Evolutionary conservation across 2,113 vertebrate genomes (phyloP).

Genomic region (Archilochus colubris): DNA sequence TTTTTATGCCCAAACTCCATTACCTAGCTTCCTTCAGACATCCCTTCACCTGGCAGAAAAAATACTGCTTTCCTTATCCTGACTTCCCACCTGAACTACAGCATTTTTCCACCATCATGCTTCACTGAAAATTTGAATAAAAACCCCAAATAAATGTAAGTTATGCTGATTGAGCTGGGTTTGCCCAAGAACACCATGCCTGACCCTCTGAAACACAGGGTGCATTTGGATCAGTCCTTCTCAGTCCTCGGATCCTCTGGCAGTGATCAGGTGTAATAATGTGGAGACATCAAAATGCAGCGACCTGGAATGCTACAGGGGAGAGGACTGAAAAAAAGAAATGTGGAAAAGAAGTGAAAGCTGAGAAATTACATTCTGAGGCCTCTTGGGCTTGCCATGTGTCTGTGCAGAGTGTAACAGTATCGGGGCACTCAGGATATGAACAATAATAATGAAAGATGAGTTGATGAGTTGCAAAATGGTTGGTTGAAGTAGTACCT

Average conservation of each 20-base stretch:
- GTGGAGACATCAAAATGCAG: not conserved
- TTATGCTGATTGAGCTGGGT: not conserved
- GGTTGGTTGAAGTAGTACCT: slow-evolving; percentile 59
- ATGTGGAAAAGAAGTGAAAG: not conserved
- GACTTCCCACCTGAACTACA: not conserved
- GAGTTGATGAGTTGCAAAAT: slow-evolving; percentile 29
- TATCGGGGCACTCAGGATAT: not conserved
- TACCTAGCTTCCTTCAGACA: not conserved
- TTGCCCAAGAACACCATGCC: not conserved
- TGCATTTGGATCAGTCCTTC: not conserved
- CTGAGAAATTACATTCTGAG: slow-evolving; percentile 17
- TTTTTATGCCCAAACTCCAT: not conserved
- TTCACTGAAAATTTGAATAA: not conserved
- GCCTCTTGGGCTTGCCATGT: not conserved
- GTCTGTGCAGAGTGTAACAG: not conserved
- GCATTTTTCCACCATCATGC: not conserved
- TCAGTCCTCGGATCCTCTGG: not conserved
- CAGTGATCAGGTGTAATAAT: not conserved
- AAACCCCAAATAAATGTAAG: not conserved
- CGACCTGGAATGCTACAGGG: not conserved
- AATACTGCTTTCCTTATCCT: not conserved
- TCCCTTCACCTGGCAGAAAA: not conserved
- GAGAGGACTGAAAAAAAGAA: not conserved
- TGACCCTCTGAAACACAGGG: not conserved
- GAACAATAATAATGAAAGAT: slow-evolving; percentile 42